phyloP scores from a whole-genome alignment of 2,888 invertebrate genomes.

The Sturmia bella region DNA sequence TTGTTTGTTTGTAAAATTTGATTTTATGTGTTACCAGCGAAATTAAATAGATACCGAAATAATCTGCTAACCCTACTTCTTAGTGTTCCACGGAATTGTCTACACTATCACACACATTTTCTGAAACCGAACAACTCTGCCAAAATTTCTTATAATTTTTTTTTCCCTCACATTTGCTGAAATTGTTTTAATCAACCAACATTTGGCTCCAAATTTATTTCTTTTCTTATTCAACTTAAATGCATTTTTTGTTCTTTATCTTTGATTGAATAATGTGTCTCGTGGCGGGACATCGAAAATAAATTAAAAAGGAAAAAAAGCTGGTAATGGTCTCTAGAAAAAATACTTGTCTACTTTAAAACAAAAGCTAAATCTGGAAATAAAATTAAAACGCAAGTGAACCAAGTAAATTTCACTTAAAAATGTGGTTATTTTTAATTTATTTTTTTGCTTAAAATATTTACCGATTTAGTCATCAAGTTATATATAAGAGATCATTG shows the following conservation, averaged over 20 bases:
- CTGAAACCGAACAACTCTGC: too few relatives aligned
- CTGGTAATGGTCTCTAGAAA: slow-evolving; percentile 17
- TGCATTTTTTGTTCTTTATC: background rate
- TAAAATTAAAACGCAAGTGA: slow-evolving; percentile 21
- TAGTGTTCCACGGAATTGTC: too few relatives aligned
- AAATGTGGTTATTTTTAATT: slow-evolving; percentile 22
- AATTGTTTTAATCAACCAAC: too few relatives aligned
- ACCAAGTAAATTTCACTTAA: slow-evolving; percentile 4
- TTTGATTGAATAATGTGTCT: slow-evolving; percentile 43
- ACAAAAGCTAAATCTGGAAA: slow-evolving; percentile 3
- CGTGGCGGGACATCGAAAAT: slow-evolving; percentile 18
- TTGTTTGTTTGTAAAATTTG: too few relatives aligned
- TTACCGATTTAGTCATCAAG: slow-evolving; percentile 54
- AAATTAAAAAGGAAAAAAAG: slow-evolving; percentile 10
- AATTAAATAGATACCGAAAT: too few relatives aligned
- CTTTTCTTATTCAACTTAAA: too few relatives aligned
- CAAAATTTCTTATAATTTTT: too few relatives aligned
- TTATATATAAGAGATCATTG: slow-evolving; percentile 8
- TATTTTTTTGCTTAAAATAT: slow-evolving; percentile 41
- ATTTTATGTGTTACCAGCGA: too few relatives aligned
- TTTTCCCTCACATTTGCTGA: background rate
- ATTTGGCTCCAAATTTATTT: background rate
- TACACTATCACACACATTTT: too few relatives aligned
- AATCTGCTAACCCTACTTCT: too few relatives aligned
- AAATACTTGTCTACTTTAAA: slow-evolving; percentile 12